A percentile compares a stretch with the other conserved stretches of the same genome.
Evolutionary conservation across 1,140 invertebrate species (phyloP).

Genomic region (Lepidostoma basale): DNA sequence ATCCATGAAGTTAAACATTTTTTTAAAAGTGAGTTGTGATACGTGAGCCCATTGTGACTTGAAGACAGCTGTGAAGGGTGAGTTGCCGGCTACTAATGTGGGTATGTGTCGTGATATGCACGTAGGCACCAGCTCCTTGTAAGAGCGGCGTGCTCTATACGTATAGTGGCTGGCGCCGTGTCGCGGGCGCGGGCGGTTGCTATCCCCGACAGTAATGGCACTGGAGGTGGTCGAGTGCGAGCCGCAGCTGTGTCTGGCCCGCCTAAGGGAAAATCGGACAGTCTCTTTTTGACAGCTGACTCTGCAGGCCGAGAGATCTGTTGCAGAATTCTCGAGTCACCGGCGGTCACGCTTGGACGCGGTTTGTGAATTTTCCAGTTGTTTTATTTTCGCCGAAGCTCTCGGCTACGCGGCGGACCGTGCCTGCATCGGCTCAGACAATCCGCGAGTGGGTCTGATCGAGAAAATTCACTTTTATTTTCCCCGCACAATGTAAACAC

Average conservation of each 20-base stretch:
- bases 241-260: slow-evolving; percentile 10
- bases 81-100: no score
- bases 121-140: no score
- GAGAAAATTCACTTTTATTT: slow-evolving; percentile 6
- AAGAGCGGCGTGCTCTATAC: slow-evolving; percentile 3
- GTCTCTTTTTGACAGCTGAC: slow-evolving; percentile 34
- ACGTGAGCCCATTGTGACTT: no score
- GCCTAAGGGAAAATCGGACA: slow-evolving; percentile 1
- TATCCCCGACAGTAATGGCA: neutral
- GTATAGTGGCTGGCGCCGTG: neutral
- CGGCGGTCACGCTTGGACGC: slow-evolving; percentile 11
- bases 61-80: no score
- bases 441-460: neutral
- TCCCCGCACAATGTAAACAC: neutral
- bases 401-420: slow-evolving; percentile 5
- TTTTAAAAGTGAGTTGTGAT: no score
- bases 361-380: neutral
- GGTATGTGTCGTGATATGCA: no score
- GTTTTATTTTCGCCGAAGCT: slow-evolving; percentile 18
- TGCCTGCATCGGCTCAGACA: neutral
- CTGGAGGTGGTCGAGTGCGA: slow-evolving; percentile 8
- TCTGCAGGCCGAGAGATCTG: slow-evolving; percentile 14
- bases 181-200: neutral
- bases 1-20: no score
- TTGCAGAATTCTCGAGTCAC: neutral